Evolutionary conservation across 1,140 invertebrate species (phyloP).

Genomic region (Ptiloglossa arizonensis): DNA sequence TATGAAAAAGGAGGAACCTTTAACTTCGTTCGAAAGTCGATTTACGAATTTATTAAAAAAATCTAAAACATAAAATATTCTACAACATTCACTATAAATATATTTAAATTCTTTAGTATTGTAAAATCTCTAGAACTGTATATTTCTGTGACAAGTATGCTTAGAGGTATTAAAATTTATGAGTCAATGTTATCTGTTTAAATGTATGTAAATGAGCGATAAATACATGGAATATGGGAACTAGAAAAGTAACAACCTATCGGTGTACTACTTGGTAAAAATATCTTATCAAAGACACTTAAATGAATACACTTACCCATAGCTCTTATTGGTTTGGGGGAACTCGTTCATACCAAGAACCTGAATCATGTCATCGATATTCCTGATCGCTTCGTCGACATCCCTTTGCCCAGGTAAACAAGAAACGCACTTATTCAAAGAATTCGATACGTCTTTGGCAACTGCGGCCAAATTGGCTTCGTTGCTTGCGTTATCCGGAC

Average conservation of each 20-base stretch:
- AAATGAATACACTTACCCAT: conserved; percentile 83
- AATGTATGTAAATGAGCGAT: conserved; percentile 20
- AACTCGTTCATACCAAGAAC: conserved; percentile 88
- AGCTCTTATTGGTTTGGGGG: conserved; percentile 87
- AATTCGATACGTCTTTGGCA: conserved; percentile 85
- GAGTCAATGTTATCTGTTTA: neutral
- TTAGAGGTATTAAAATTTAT: neutral
- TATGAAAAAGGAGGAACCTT: too few relatives aligned
- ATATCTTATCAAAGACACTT: neutral
- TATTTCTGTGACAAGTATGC: neutral
- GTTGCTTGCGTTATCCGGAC: conserved; percentile 84
- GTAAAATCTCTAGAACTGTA: neutral
- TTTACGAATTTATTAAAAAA: too few relatives aligned
- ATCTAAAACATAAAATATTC: neutral
- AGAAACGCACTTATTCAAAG: conserved; percentile 87
- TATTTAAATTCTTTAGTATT: neutral
- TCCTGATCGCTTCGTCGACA: conserved; percentile 92
- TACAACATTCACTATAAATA: neutral
- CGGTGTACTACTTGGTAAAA: neutral
- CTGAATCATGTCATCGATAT: conserved; percentile 89
- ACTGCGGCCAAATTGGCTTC: conserved; percentile 84
- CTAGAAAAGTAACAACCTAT: neutral
- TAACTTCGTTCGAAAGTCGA: too few relatives aligned
- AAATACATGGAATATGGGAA: conserved; percentile 7
- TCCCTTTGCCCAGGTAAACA: conserved; percentile 94